These are phyloP conservation scores for Poecilia velifera DNA, from an alignment of 2,797 vertebrate species.

Conservation along the genomic window DNA sequence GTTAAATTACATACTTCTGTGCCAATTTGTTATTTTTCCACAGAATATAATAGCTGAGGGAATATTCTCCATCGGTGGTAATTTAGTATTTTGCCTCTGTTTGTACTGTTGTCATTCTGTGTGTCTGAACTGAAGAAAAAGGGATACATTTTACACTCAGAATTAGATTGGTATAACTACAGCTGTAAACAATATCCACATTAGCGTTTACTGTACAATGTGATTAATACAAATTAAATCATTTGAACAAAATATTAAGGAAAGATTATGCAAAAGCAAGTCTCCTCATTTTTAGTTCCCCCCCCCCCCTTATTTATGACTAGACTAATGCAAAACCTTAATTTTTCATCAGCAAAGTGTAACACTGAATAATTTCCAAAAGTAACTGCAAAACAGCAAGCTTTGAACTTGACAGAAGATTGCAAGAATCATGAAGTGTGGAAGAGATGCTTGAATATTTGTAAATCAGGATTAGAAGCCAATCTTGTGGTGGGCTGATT, in stretches of 20 bases:
- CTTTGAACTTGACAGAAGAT: conserved; percentile 57
- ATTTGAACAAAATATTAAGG: neutral
- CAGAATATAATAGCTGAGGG: neutral
- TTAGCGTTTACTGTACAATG: neutral
- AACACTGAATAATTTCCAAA: neutral
- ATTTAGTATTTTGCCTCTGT: neutral
- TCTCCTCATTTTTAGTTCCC: neutral
- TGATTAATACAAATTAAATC: neutral
- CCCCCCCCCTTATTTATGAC: neutral
- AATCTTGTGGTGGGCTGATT: conserved; percentile 76
- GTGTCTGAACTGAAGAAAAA: neutral
- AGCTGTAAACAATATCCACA: neutral
- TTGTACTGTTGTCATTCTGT: neutral
- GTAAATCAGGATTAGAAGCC: conserved; percentile 77
- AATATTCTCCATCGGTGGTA: neutral
- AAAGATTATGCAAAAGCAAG: neutral
- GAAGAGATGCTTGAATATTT: conserved; percentile 71
- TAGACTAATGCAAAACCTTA: neutral
- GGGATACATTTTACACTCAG: neutral
- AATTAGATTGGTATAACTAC: neutral
- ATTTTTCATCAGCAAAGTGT: conserved; percentile 11
- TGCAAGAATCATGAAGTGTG: conserved; percentile 48
- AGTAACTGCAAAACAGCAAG: conserved; percentile 2
- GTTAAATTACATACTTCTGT: neutral
- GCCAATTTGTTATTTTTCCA: neutral